phyloP scores from a whole-genome alignment of 2,797 vertebrate genomes.

The Tiaroga cobitis region DNA sequence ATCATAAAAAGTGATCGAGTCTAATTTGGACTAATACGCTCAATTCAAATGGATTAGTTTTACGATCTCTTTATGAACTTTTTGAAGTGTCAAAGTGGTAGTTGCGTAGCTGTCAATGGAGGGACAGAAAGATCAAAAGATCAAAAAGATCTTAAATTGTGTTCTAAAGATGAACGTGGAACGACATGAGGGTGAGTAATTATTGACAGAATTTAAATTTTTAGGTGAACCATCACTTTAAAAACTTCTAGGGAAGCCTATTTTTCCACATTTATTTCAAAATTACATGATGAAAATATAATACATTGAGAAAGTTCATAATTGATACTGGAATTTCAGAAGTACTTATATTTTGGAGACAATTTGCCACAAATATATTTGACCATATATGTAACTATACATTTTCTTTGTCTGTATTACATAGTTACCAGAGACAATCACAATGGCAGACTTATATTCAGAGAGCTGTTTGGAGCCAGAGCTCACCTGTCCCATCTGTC shows the following conservation, averaged over 20 bases:
- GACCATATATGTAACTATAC: background rate
- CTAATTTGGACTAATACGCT: too few relatives aligned
- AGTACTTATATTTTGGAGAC: background rate
- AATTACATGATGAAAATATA: background rate
- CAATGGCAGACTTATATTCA: conserved; percentile 36
- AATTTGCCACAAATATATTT: background rate
- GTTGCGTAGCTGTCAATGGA: too few relatives aligned
- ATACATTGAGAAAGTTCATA: background rate
- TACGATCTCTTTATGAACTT: too few relatives aligned
- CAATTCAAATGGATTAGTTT: too few relatives aligned
- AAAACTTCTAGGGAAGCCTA: background rate
- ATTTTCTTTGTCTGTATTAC: background rate
- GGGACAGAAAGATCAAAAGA: too few relatives aligned
- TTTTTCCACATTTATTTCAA: background rate
- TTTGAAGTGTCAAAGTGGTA: too few relatives aligned
- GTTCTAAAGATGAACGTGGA: too few relatives aligned
- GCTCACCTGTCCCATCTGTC: conserved; percentile 77
- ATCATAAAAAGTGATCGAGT: too few relatives aligned
- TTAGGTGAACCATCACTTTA: too few relatives aligned
- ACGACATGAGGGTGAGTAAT: too few relatives aligned
- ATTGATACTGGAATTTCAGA: background rate
- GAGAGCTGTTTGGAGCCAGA: conserved; percentile 61
- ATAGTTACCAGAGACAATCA: background rate
- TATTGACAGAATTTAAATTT: too few relatives aligned
- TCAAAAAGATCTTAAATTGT: too few relatives aligned